Conservation (phyloP, 2,888 invertebrate species). For the Lasioglossum pauxillum region DNA sequence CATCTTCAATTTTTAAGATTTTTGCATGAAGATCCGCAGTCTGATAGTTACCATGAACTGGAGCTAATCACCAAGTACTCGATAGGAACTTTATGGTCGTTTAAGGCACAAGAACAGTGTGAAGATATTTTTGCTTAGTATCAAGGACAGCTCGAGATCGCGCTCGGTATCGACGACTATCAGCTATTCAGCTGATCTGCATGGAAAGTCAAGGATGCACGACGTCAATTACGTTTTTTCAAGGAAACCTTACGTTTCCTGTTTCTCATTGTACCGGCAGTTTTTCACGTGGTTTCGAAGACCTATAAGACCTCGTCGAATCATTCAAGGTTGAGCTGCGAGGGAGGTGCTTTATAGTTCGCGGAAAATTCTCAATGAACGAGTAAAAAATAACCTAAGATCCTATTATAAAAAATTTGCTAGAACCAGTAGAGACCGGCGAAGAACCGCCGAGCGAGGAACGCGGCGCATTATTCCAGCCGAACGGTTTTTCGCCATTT, state of each 20-base stretch:
- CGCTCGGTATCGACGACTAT: neutral
- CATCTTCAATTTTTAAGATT: too few relatives aligned
- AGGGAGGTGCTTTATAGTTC: neutral
- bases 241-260: slow-evolving; percentile 15
- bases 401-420: neutral
- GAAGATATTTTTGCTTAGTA: neutral
- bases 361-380: neutral
- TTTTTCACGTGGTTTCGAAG: slow-evolving; percentile 4
- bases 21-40: too few relatives aligned
- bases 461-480: too few relatives aligned
- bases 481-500: neutral
- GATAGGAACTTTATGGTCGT: neutral
- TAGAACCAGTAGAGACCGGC: neutral
- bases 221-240: neutral
- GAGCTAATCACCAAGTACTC: neutral
- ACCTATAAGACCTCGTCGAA: neutral
- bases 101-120: neutral
- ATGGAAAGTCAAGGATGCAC: neutral
- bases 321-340: neutral
- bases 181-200: neutral
- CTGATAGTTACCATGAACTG: too few relatives aligned
- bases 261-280: neutral
- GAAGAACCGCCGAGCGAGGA: too few relatives aligned
- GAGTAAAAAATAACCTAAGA: too few relatives aligned
- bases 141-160: neutral